Evolutionary conservation across 2,888 invertebrate genomes (phyloP), one percentile per base, ranked within the genome.

Genomic region (Chloroclysta siterata): DNA sequence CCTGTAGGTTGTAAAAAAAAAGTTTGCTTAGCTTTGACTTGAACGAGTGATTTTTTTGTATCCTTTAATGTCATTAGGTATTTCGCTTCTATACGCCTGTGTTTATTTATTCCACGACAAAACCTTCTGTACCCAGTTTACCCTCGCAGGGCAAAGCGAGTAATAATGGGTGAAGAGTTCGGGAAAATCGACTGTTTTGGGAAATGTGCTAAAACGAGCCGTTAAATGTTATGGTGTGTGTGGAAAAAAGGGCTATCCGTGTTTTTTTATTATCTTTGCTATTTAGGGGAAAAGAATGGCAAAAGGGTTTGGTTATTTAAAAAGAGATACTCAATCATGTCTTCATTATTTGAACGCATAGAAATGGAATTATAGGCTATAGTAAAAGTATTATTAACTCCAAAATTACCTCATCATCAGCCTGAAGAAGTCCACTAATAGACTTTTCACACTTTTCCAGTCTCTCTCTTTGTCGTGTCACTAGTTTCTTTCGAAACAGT

Each of bases 171-270:
- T 55, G 54, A 60, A 51, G 60, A 55, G 53, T 60, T 50, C 41
- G 44, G 54, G 63, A 51, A 59, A 63, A 59, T 59, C 54, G 63
- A 17, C 51, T 58, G 53, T 58, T 63, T 63, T 58, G 33, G 22
- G 51, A 51, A 58, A 63, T 51, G 50, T 42, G 53, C 29, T 50
- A 44, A 50, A 55, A 64, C 51, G 47, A 59, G 55, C 36, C 60
- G 50, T 56, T 60, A 56, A 39, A 60, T 64, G 53, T 63, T 8
- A 63, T 33, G 53, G 44, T 41, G 5, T 29, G 50, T 29, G 41
- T 36, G 13, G 39, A 39, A 42, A 36, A 63, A 58, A 14, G 17
- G 33, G 44, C 17, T 60, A 42, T 47, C 46, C 22, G 28, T 14
- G 29, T 42, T 58, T 51, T n/a, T 50, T 56, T 56, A 56, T 53